Percentiles rank a stretch among this genome's conserved stretches.
phyloP scores from a whole-genome alignment of 2,113 vertebrate species.

The Halichoerus grypus region DNA sequence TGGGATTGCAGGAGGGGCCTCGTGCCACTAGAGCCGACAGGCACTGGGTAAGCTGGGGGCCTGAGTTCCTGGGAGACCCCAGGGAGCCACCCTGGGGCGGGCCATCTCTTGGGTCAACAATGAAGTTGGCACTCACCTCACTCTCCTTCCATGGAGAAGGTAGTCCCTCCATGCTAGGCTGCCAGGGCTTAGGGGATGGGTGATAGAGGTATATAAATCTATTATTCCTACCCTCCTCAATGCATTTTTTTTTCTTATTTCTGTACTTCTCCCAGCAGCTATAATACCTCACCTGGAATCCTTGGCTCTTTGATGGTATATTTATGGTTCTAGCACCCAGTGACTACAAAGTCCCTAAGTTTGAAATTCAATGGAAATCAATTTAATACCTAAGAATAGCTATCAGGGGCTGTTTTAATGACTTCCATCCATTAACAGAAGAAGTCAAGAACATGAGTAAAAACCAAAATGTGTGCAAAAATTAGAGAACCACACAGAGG shows the following conservation, averaged over 20 bases:
- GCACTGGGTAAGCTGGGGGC: neutral
- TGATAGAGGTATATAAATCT: neutral
- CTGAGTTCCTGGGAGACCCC: neutral
- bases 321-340: neutral
- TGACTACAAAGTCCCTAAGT: neutral
- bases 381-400: neutral
- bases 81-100: neutral
- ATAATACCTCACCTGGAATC: neutral
- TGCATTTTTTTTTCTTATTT: neutral
- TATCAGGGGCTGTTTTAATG: conserved; percentile 11
- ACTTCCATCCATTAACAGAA: neutral
- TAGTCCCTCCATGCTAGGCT: neutral
- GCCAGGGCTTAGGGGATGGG: rapidly evolving
- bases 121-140: neutral
- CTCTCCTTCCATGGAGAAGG: neutral
- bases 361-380: conserved; percentile 56
- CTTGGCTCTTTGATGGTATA: neutral
- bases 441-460: neutral
- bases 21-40: neutral
- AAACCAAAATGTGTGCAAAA: conserved; percentile 12
- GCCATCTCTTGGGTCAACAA: neutral
- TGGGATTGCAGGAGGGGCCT: neutral
- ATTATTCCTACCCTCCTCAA: neutral
- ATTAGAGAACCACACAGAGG: neutral
- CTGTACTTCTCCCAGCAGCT: neutral